These are phyloP conservation scores for Hipparchia semele DNA, from an alignment of 2,888 invertebrate genomes.

Conservation along the genomic window DNA sequence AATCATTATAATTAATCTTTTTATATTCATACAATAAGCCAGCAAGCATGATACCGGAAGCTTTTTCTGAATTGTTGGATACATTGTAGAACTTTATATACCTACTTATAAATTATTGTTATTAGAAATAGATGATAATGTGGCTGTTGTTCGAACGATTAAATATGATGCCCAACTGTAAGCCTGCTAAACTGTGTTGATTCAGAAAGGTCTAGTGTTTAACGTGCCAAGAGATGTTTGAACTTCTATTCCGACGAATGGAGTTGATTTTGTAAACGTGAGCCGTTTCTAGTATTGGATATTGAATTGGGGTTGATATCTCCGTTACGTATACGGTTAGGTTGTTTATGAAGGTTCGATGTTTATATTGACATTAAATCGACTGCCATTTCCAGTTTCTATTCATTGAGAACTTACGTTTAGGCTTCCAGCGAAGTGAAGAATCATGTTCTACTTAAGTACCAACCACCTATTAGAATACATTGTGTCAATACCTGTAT, in stretches of 20 bases:
- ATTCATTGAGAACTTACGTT: background rate
- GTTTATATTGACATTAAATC: constrained; percentile 21
- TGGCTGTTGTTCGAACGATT: no score
- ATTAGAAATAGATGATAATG: no score
- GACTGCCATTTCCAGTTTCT: constrained; percentile 12
- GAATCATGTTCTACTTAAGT: constrained; percentile 6
- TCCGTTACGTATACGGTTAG: constrained; percentile 13
- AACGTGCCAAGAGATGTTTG: constrained; percentile 26
- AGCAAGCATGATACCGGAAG: no score
- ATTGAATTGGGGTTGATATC: constrained; percentile 22
- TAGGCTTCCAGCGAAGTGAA: constrained; percentile 11
- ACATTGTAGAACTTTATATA: no score
- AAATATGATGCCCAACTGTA: background rate
- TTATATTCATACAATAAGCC: no score
- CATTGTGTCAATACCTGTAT: background rate
- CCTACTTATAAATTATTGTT: no score
- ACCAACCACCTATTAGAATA: background rate
- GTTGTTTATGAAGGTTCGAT: constrained; percentile 19
- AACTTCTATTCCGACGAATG: constrained; percentile 38
- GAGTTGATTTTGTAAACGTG: constrained; percentile 30
- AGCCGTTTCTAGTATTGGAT: constrained; percentile 23
- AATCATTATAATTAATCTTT: no score
- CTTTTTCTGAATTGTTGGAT: no score
- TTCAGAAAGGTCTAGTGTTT: constrained; percentile 53
- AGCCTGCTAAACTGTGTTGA: constrained; percentile 33